Base-by-base conservation (phyloP, 2,113 vertebrate species). In the Rousettus leschenaultii region DNA sequence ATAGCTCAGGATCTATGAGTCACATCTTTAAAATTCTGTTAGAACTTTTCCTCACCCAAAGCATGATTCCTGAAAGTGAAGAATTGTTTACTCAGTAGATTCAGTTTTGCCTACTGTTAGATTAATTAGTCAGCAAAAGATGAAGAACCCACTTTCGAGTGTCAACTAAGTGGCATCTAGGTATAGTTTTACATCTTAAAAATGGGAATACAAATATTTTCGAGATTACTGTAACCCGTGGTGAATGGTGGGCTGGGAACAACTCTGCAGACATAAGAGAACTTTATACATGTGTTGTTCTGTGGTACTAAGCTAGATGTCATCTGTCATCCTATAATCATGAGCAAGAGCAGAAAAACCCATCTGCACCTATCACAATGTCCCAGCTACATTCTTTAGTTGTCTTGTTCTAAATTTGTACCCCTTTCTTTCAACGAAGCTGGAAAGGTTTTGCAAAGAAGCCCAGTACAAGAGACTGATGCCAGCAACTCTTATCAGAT, bases 401-500 rank as follows among this genome's bases (percentile, higher is more conserved):
- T 61, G 45, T 68, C 45, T 65, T 94, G 14, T 57, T 90, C 77
- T 70, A 30, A 70, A 30, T 71, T 28, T 84, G 30, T 10, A 55
- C 18, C 38, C 53, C 9, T 91, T 51, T 70, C 57, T 83, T 80
- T 86, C 45, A 73, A 30, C 4, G 14, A 92, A 68, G 70, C 30
- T 21, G 33, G 35, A 30, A 82, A 74, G n/a, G 21, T 95, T 96
- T 77, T 80, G 15, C 63, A 93, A 33, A 68, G 94, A 89, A 92
- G 26, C 66, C 45, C 86, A 75, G 73, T 79, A 11, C 19, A 89
- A 91, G n/a, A 26, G 48, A 59, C 43, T 77, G 35, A 57, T 38
- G 86, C 51, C 75, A 96, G 87, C 5, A 55, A 2, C 82, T 86
- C 70, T 85, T 96, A 85, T 70, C 80, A 90, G 70, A 91, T 71